Base-by-base conservation (phyloP, 2,797 vertebrate species). In the Clarias platycephalus region DNA sequence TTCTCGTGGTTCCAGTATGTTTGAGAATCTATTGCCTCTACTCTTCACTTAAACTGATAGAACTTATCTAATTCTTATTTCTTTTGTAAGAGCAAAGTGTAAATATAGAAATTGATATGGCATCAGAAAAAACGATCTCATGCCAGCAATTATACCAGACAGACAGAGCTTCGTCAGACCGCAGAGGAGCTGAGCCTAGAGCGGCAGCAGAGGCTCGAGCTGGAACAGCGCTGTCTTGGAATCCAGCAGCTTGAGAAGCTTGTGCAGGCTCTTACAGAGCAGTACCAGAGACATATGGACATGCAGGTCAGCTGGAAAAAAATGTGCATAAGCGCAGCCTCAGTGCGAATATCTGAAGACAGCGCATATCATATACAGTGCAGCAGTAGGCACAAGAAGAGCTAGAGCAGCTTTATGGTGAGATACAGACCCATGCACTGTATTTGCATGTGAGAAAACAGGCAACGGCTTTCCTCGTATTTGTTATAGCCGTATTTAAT, bases 371-470 rank as follows among this genome's bases (percentile, higher is more conserved):
- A 82, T 86, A 92, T 82, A 91, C 93, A 84, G 92, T 93, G 78
- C 94, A 93, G 88, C 91, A 90, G 2, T 92, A 94, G 85, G 93
- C 90, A 31, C 79, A 89, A 72, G 92, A 92, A 64, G 94, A 93
- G 84, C 87, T 93, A 26, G 91, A 92, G 10, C 89, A 88, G 75
- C 86, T 95, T 88, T 87, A 86, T 12, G 83, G 89, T 76, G 93
- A 93, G 18, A 91, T 95, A 26, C 6, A 4, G 75, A 88, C 86
- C 34, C 31, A 7, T 7, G 24, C 8, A 40, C 37, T 40, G 37
- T 44, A 24, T 63, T 64, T 82, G 84, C 82, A 85, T 63, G 72
- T 72, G 0, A 84, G 66, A 49, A 84, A 71, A 37, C 28, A 26
- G 28, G 24, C 1, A 49, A 10, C 4, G 44, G 37, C 60, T 79